Conservation (phyloP, 2,797 vertebrate genomes). For the Diplodus sargus region DNA sequence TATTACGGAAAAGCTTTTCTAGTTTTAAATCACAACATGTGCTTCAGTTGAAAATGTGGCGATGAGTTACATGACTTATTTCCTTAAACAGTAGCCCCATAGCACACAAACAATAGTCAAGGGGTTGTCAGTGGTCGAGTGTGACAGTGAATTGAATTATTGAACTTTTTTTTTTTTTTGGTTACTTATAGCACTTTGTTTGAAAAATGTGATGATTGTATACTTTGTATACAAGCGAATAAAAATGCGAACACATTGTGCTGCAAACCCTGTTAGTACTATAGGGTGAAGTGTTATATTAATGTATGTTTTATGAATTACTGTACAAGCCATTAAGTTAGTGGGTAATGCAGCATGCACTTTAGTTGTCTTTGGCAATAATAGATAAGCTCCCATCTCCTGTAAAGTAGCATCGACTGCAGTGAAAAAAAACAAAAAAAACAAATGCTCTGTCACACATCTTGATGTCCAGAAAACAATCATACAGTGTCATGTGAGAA, state of each 20-base stretch:
- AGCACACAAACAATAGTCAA: conserved; percentile 39
- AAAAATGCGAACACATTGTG: conserved; percentile 49
- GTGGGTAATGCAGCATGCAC: conserved; percentile 70
- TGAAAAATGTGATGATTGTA: conserved; percentile 54
- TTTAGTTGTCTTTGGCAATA: conserved; percentile 78
- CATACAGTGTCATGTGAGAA: conserved; percentile 31
- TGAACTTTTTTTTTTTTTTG: conserved; percentile 22
- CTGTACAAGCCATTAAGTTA: conserved; percentile 66
- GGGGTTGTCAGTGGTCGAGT: conserved; percentile 31
- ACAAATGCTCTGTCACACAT: conserved; percentile 43
- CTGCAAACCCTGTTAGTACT: conserved; percentile 41
- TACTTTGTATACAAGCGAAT: conserved; percentile 60
- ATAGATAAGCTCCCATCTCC: conserved; percentile 58
- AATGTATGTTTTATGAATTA: conserved; percentile 61
- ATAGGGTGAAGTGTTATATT: conserved; percentile 51
- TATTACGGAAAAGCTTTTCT: not conserved
- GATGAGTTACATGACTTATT: conserved; percentile 21
- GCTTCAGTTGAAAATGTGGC: conserved; percentile 6
- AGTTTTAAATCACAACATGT: not conserved
- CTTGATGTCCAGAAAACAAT: conserved; percentile 51
- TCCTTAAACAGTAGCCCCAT: conserved; percentile 2
- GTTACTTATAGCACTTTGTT: conserved; percentile 56
- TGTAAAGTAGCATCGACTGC: conserved; percentile 54
- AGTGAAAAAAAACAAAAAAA: conserved; percentile 4
- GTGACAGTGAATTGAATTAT: conserved; percentile 18